Percentiles rank a stretch among this genome's conserved stretches.
Evolutionary conservation across 2,113 vertebrate genomes (phyloP).

Genomic region (Lepisosteus oculatus): DNA sequence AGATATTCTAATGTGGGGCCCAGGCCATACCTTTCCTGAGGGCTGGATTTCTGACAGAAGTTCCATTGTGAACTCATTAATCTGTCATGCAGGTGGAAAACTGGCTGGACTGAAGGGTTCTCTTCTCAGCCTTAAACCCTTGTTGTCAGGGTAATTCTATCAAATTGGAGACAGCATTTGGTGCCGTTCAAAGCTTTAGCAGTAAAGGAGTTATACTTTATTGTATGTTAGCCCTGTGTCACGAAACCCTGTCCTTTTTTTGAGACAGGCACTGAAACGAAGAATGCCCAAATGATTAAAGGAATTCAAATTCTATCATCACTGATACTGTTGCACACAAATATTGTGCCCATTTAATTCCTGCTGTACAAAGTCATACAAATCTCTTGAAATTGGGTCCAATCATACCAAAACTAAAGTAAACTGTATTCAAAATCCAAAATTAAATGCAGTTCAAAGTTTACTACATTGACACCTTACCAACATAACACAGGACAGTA

Average conservation of each 20-base stretch:
- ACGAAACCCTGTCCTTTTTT: too few species aligned
- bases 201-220: background rate
- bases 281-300: background rate
- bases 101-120: conserved; percentile 23
- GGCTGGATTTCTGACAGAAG: background rate
- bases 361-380: too few species aligned
- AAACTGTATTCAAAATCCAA: too few species aligned
- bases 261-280: too few species aligned
- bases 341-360: too few species aligned
- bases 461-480: too few species aligned
- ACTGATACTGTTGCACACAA: background rate
- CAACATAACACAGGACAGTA: too few species aligned
- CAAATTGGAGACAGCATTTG: background rate
- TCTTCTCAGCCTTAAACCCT: conserved; percentile 26
- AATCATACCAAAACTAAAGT: too few species aligned
- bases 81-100: conserved; percentile 29
- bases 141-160: conserved; percentile 11
- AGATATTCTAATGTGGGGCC: conserved; percentile 34
- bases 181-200: background rate
- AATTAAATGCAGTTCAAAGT: too few species aligned
- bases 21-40: conserved; percentile 19
- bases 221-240: background rate
- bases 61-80: conserved; percentile 4
- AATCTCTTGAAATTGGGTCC: too few species aligned
- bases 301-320: background rate